These are phyloP conservation scores for Syrrhaptes paradoxus DNA, from an alignment of 2,113 vertebrate genomes.

Conservation along the genomic window DNA sequence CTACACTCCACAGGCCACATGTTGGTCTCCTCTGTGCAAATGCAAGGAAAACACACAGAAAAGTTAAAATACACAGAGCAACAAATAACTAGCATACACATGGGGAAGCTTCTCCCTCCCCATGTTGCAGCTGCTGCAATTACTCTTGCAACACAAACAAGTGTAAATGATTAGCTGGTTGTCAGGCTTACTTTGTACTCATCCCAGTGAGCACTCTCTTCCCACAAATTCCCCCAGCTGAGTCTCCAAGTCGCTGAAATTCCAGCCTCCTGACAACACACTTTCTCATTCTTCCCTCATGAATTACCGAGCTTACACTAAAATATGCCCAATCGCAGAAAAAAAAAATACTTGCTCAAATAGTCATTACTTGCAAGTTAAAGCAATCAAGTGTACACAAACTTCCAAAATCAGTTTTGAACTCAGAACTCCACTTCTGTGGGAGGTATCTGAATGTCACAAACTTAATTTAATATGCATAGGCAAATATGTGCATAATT, in stretches of 20 bases:
- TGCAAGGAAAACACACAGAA: not conserved
- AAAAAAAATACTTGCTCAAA: not conserved
- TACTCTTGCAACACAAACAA: not conserved
- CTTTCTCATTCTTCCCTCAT: not conserved
- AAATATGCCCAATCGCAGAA: not conserved
- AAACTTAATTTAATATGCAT: not conserved
- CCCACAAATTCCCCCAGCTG: not conserved
- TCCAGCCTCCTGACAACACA: not conserved
- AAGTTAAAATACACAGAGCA: not conserved
- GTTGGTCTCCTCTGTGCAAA: not conserved
- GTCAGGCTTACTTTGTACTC: not conserved
- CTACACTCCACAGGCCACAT: rapidly evolving
- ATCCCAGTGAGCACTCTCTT: not conserved
- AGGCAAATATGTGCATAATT: not conserved
- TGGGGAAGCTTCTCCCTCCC: not conserved
- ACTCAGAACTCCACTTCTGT: rapidly evolving
- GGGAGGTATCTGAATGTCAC: not conserved
- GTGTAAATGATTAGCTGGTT: conserved; percentile 3
- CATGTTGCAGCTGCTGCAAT: not conserved
- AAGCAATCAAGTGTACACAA: not conserved
- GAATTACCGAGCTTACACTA: not conserved
- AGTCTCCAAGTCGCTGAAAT: not conserved
- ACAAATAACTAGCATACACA: not conserved
- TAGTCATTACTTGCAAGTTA: not conserved
- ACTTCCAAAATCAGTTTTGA: not conserved